Conservation (phyloP, 1,140 invertebrate species). For the Drosophila ohnishii region DNA sequence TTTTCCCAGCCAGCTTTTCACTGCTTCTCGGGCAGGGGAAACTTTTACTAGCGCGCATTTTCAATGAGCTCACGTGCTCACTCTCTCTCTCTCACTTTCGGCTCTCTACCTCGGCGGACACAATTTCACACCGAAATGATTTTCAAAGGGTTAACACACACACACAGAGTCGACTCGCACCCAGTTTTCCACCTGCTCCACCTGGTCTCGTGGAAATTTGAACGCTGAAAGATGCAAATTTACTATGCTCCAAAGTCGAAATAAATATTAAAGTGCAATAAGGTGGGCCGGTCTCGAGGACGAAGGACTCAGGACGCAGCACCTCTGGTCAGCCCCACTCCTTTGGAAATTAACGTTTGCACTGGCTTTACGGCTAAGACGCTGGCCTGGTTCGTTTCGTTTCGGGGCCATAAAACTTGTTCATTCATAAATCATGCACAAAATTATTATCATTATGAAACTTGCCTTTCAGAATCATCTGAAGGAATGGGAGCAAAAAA, state of each 20-base stretch:
- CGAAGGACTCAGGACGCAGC: conserved; percentile 6
- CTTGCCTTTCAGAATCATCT: conserved; percentile 75
- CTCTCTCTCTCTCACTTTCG: conserved; percentile 22
- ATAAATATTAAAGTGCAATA: conserved; percentile 81
- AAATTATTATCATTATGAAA: conserved; percentile 82
- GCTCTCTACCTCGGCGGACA: conserved; percentile 55
- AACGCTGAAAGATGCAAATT: conserved; percentile 80
- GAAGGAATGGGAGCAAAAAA: conserved; percentile 23
- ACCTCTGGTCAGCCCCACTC: conserved; percentile 19
- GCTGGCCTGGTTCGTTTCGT: conserved; percentile 27
- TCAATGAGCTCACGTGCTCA: conserved; percentile 70
- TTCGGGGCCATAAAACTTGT: conserved; percentile 74
- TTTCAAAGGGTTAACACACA: conserved; percentile 49
- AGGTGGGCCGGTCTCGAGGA: conserved; percentile 34
- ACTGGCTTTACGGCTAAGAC: conserved; percentile 55
- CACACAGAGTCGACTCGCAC: background rate
- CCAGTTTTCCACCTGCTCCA: conserved; percentile 3
- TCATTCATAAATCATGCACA: conserved; percentile 80
- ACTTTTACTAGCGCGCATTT: conserved; percentile 70
- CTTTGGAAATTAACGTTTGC: conserved; percentile 73
- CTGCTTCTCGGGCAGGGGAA: conserved; percentile 21
- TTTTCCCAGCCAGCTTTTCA: conserved; percentile 17
- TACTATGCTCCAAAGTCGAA: conserved; percentile 74
- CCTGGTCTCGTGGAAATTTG: conserved; percentile 38
- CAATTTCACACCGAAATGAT: conserved; percentile 79